Evolutionary conservation across 1,140 invertebrate species (phyloP).

Genomic region (Ptiloglossa arizonensis): DNA sequence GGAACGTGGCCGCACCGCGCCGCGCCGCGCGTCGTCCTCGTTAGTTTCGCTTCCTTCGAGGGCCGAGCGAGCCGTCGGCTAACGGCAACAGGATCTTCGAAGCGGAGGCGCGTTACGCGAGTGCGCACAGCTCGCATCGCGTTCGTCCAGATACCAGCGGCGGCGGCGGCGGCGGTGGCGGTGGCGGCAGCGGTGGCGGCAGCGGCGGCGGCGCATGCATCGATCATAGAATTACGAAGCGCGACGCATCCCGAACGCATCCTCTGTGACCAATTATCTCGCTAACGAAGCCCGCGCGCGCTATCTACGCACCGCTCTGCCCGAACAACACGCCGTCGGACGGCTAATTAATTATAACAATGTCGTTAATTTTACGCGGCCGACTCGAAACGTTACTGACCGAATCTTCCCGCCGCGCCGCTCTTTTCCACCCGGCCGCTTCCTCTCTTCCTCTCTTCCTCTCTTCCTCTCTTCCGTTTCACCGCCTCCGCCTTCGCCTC

Average conservation of each 20-base stretch:
- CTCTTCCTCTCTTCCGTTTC: not conserved
- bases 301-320: conserved; percentile 58
- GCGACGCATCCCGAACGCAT: conserved; percentile 78
- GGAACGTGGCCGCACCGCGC: not conserved
- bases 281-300: conserved; percentile 78
- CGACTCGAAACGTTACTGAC: conserved; percentile 80
- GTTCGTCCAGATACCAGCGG: not conserved
- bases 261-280: conserved; percentile 81
- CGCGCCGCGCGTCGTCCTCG: conserved; percentile 7
- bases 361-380: conserved; percentile 81
- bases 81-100: conserved; percentile 19
- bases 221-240: conserved; percentile 76
- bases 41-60: conserved; percentile 17
- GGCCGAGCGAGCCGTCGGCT: conserved; percentile 2
- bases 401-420: conserved; percentile 58
- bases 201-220: conserved; percentile 22
- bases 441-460: not conserved
- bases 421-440: not conserved
- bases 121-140: not conserved
- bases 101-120: not conserved
- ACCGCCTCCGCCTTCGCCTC: not conserved
- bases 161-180: not conserved
- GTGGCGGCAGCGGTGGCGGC: not conserved
- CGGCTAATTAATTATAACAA: conserved; percentile 81
- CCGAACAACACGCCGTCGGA: conserved; percentile 53